Evolutionary conservation across 2,113 vertebrate genomes (phyloP), one percentile per base, ranked within the genome.

Genomic region (Myiopsitta monachus): DNA sequence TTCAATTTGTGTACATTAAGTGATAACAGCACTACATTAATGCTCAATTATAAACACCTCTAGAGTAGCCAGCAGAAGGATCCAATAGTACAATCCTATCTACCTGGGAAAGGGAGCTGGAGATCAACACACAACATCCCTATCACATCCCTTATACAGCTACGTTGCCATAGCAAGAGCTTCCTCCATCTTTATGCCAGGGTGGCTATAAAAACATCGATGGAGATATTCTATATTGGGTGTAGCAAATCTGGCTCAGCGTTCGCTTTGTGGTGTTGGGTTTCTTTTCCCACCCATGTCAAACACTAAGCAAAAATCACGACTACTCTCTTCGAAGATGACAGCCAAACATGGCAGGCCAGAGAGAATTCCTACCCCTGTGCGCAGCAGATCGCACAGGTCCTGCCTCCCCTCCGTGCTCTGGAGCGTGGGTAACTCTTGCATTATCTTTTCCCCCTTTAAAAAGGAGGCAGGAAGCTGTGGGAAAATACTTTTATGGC

Each of bases 401-500:
- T 64, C 92, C 90, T 95, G 91, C 82, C 73, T 28, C 70, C 74
- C 78, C 59, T 91, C 88, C 44, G 62, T 1, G 6, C 92, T 97
- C 67, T 49, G 39, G 18, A 96, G 93, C 68, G 54, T 90, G 95
- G 96, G 92, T 77, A 94, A 95, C 66, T 88, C 94, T 93, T 86
- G 10, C 11, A 28, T 41, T 59, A 7, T 59, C 79, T 78, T 39
- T 33, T 7, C 4, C 12, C 46, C 33, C 31, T 66, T 92, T 87
- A 61, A 68, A 83, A 96, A 92, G 73, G 24, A 87, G 75, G 80
- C 78, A 95, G 82, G 52, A 91, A 90, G 44, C 69, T 94, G 88
- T 96, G 96, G 96, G 97, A 97, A 97, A 98, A 95, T 96, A 97
- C 95, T 97, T 89, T 70, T 95, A 94, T 54, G 94, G 97, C 91